Percentiles rank a stretch among this genome's conserved stretches.
Evolutionary conservation across 2,888 invertebrate genomes (phyloP).

Genomic region (Morpho helenor): DNA sequence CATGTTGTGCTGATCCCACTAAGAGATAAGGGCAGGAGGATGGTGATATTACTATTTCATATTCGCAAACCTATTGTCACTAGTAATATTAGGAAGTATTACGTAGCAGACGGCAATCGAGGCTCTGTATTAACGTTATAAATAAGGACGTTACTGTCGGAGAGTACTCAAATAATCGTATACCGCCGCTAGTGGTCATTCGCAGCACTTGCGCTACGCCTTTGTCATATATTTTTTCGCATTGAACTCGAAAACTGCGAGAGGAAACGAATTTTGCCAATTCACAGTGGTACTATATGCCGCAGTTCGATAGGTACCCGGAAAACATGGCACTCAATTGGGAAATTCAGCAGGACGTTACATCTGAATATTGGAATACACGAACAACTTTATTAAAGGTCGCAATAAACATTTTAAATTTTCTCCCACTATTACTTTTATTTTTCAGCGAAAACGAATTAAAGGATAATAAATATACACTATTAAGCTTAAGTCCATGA

Average conservation of each 20-base stretch:
- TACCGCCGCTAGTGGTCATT: slow-evolving; percentile 60
- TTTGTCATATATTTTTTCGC: slow-evolving; percentile 44
- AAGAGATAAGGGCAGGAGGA: too few relatives aligned
- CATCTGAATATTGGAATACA: too few relatives aligned
- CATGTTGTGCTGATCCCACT: too few relatives aligned
- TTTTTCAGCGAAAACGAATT: too few relatives aligned
- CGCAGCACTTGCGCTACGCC: slow-evolving; percentile 57
- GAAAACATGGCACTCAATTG: too few relatives aligned
- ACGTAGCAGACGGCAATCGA: slow-evolving; percentile 49
- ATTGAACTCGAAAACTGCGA: slow-evolving; percentile 34
- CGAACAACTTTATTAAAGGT: too few relatives aligned
- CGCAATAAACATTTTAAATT: too few relatives aligned
- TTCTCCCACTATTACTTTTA: too few relatives aligned
- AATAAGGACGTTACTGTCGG: slow-evolving; percentile 70
- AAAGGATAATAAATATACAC: too few relatives aligned
- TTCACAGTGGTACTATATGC: slow-evolving; percentile 1
- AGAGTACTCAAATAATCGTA: slow-evolving; percentile 73
- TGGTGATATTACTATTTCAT: background rate
- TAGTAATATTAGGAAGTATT: slow-evolving; percentile 38
- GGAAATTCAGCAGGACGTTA: too few relatives aligned
- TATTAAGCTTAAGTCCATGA: too few relatives aligned
- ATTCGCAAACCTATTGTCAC: slow-evolving; percentile 31
- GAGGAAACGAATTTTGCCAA: slow-evolving; percentile 25
- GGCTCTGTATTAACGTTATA: slow-evolving; percentile 72
- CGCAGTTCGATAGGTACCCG: too few relatives aligned